These are phyloP conservation scores for Gobio gobio DNA, from an alignment of 2,113 vertebrate genomes.

Conservation along the genomic window DNA sequence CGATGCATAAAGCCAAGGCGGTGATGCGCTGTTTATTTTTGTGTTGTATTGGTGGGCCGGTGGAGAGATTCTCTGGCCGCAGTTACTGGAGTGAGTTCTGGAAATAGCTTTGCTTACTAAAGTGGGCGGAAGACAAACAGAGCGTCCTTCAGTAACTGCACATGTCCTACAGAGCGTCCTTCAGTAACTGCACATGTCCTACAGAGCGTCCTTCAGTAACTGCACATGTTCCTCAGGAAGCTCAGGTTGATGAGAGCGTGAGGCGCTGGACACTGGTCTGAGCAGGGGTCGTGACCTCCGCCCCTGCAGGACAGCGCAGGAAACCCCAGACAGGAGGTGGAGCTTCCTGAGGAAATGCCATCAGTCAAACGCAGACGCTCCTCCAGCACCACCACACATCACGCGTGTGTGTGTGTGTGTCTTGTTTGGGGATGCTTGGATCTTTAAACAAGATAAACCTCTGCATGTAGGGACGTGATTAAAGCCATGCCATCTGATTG, in stretches of 20 bases:
- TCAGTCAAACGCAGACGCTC: not conserved
- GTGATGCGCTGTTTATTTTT: not conserved
- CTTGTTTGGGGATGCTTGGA: too few species aligned
- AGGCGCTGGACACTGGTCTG: not conserved
- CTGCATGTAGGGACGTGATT: too few species aligned
- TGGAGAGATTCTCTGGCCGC: not conserved
- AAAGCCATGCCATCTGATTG: too few species aligned
- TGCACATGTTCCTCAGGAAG: not conserved
- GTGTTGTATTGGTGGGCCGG: not conserved
- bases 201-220: not conserved
- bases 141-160: not conserved
- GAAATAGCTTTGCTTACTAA: not conserved
- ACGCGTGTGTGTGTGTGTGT: too few species aligned
- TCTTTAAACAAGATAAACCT: too few species aligned
- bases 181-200: not conserved
- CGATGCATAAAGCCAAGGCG: not conserved
- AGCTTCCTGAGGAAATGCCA: conserved; percentile 43
- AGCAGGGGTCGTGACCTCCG: not conserved
- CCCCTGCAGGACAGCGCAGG: not conserved
- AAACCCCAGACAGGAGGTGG: not conserved
- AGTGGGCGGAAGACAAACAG: conserved; percentile 10
- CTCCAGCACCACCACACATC: not conserved
- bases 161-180: not conserved
- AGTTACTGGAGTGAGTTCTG: not conserved
- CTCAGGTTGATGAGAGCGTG: not conserved